Evolutionary conservation across 2,797 vertebrate genomes (phyloP).

Genomic region (Falco concolor): DNA sequence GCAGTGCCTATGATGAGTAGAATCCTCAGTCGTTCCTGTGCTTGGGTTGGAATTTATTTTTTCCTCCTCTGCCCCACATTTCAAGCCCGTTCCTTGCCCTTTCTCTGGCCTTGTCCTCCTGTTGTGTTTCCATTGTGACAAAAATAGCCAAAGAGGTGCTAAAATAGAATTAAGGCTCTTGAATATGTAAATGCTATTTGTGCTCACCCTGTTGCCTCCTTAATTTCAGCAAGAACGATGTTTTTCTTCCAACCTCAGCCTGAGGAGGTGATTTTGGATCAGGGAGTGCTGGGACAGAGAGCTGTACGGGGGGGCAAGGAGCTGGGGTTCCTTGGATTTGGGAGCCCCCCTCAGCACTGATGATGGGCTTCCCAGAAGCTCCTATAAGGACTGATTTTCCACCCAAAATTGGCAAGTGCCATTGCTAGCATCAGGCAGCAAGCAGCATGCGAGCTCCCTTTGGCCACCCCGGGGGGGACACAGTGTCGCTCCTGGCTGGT

Average conservation of each 20-base stretch:
- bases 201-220: not conserved
- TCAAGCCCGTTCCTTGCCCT: not conserved
- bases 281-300: not conserved
- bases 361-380: not conserved
- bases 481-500: rapidly evolving
- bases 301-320: not conserved
- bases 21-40: not conserved
- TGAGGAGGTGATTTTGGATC: not conserved
- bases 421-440: rapidly evolving
- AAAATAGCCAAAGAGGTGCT: conserved; percentile 35
- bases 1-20: not conserved
- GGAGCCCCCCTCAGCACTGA: not conserved
- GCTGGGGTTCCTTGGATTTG: not conserved
- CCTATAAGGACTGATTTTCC: not conserved
- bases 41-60: not conserved
- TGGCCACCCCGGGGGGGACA: rapidly evolving
- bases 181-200: conserved; percentile 24
- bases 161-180: conserved; percentile 51
- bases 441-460: not conserved
- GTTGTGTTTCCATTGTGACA: not conserved
- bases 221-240: not conserved
- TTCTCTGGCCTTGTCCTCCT: conserved; percentile 40
- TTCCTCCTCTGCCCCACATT: conserved; percentile 13
- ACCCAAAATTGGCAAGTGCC: rapidly evolving
- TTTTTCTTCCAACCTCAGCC: not conserved